Evolutionary conservation across 2,888 invertebrate species (phyloP), one percentile per base, ranked within the genome.

Genomic region (Coenonympha glycerion): DNA sequence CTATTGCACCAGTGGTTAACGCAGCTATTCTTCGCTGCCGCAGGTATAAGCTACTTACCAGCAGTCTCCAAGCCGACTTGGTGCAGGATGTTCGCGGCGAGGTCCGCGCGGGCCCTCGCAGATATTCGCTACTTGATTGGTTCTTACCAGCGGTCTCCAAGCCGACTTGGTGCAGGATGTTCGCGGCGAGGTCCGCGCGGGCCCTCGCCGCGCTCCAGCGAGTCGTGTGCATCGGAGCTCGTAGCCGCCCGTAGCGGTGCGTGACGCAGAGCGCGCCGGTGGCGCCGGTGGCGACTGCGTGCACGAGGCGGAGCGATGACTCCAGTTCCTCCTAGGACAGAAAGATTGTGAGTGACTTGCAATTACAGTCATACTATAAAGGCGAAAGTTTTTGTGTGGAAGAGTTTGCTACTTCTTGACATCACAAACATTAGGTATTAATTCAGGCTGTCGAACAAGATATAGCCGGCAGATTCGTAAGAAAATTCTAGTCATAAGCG

Each of bases 111-210:
- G n/a, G n/a, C n/a, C n/a, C n/a, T n/a, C n/a, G n/a, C n/a, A n/a
- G n/a, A n/a, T n/a, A n/a, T n/a, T n/a, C 89, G 69, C 94, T 93
- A 88, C 92, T n/a, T n/a, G n/a, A n/a, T n/a, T n/a, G n/a, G n/a
- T n/a, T n/a, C n/a, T n/a, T n/a, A n/a, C 86, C 84, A 55, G 72
- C 69, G 48, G 63, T 77, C 53, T 79, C 91, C 71, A 93, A 90
- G 42, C 93, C 93, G 24, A 94, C 88, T 69, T 93, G 93, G 65
- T 92, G 91, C 3, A 95, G 81, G 55, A 95, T 87, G 57, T 91
- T 90, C 36, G 94, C 93, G 3, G 94, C 92, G 62, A 95, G 89
- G 71, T 95, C 95, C 33, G 93, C 92, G 66, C 94, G 92, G 68
- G 95, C 93, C 56, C 93, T 88, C 13, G 92, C 91, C 8, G 91